Percentiles rank a stretch among this genome's conserved stretches.
Conservation (phyloP, 2,113 vertebrate species). For the mouse (Mus musculus) region GRCm39 chr11:10236001-10236500, state of each 20-base stretch:
- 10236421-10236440: neutral
- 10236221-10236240: accelerated
- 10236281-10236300: no score
- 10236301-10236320: neutral
- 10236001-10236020: neutral
- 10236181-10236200: neutral
- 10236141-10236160: neutral
- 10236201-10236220: accelerated
- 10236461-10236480: neutral
- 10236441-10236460: neutral
- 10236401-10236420: neutral
- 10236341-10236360: neutral
- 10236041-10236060: accelerated
- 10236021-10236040: neutral
- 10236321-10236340: no score
- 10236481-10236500: neutral
- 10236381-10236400: neutral
- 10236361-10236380: neutral
- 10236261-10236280: no score
- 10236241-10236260: neutral
- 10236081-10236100: no score
- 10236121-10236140: accelerated
- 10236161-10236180: no score
- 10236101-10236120: neutral
- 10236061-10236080: neutral